phyloP scores from a whole-genome alignment of 1,140 invertebrate genomes.

The Olivierus martensii region DNA sequence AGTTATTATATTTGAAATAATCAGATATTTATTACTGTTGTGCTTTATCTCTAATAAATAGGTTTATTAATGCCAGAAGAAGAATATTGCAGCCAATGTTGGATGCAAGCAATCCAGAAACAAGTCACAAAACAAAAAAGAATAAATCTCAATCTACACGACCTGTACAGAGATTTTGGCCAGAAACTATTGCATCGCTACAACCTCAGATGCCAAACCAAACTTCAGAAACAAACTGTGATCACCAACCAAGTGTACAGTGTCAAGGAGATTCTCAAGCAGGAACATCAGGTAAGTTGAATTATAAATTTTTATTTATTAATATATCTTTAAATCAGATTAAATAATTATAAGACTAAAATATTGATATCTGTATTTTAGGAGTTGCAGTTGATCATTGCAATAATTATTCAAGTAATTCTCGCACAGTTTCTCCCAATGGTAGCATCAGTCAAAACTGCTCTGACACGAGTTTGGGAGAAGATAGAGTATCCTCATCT shows the following conservation, averaged over 20 bases:
- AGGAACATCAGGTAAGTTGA: conserved; percentile 11
- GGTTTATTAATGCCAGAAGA: conserved; percentile 60
- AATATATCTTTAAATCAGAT: too few species aligned
- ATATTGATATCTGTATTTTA: not conserved
- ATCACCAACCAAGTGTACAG: conserved; percentile 1
- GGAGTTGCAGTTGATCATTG: not conserved
- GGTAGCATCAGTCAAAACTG: conserved; percentile 14
- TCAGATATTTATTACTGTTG: too few species aligned
- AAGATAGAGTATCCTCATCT: conserved; percentile 9
- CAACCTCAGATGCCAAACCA: conserved; percentile 23
- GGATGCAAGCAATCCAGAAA: conserved; percentile 35
- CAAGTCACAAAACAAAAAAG: conserved; percentile 29
- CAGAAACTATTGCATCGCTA: conserved; percentile 39
- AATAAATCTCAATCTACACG: conserved; percentile 27
- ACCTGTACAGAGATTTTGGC: conserved; percentile 42
- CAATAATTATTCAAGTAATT: conserved; percentile 4
- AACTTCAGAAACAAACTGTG: conserved; percentile 2
- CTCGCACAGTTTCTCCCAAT: conserved; percentile 9
- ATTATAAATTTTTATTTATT: too few species aligned
- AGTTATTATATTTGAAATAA: not conserved
- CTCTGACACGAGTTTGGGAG: conserved; percentile 1
- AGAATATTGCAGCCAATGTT: conserved; percentile 84
- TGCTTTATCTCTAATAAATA: not conserved
- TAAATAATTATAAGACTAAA: too few species aligned
- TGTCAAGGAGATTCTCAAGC: conserved; percentile 9